Conservation (phyloP, 92 coral and sea anemone genomes). For the Parazoanthus atlanticus region DNA sequence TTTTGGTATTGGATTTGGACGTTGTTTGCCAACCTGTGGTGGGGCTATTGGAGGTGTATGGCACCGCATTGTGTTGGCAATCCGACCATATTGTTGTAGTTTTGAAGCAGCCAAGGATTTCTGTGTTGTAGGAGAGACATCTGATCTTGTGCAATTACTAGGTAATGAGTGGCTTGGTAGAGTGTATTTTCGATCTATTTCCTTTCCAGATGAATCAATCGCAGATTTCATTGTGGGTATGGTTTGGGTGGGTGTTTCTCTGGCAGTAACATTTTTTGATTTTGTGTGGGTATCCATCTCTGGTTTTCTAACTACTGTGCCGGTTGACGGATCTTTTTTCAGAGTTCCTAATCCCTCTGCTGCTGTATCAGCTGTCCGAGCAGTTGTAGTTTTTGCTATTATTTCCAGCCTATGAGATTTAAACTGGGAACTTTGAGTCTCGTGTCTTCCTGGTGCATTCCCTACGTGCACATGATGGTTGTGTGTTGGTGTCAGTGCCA, state of each 20-base stretch:
- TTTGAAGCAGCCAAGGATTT: neutral
- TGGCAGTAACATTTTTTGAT: neutral
- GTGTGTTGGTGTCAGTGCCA: neutral
- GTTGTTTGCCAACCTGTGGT: neutral
- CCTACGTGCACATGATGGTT: neutral
- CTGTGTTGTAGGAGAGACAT: neutral
- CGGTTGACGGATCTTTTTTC: neutral
- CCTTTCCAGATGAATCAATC: neutral
- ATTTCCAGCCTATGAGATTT: neutral
- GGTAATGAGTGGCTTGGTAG: neutral
- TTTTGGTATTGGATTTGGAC: neutral
- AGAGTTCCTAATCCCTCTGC: neutral
- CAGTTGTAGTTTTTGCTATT: neutral
- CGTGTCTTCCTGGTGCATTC: neutral
- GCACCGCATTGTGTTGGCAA: neutral
- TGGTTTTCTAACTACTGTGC: neutral
- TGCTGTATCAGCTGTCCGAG: neutral
- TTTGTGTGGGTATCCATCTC: neutral
- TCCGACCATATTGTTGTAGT: neutral
- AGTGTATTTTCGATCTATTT: neutral
- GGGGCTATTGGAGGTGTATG: neutral
- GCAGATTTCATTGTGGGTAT: neutral
- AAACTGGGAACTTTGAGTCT: neutral
- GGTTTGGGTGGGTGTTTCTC: constrained; percentile 1
- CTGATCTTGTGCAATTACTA: neutral